Evolutionary conservation across 2,113 vertebrate species (phyloP).

Genomic region (Dermatemys mawii): DNA sequence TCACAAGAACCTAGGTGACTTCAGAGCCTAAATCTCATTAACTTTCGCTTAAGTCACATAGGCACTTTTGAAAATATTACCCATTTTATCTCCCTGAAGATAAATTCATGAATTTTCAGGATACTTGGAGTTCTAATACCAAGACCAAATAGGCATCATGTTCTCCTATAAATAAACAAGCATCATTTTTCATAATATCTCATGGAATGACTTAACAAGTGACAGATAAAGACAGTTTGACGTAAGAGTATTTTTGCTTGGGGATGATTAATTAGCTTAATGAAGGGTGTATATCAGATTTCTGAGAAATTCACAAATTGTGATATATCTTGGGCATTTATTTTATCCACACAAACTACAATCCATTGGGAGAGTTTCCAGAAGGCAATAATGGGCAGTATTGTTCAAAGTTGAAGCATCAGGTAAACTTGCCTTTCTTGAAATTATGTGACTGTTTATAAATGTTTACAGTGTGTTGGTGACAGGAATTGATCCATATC

Average conservation of each 20-base stretch:
- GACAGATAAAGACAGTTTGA: background rate
- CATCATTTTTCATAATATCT: background rate
- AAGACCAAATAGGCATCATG: background rate
- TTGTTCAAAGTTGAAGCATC: background rate
- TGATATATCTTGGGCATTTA: background rate
- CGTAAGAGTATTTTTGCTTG: background rate
- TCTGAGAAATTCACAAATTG: constrained; percentile 7
- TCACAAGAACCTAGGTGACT: background rate
- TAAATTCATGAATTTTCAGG: background rate
- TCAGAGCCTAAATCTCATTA: background rate
- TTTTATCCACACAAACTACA: background rate
- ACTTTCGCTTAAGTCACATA: background rate
- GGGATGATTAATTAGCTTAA: background rate
- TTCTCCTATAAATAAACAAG: background rate
- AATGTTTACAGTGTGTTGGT: background rate
- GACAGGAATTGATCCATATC: constrained; percentile 28
- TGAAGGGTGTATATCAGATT: rapidly evolving
- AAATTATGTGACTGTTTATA: constrained; percentile 3
- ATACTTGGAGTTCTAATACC: background rate
- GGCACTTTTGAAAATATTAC: background rate
- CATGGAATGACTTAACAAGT: background rate
- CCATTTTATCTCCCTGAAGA: background rate
- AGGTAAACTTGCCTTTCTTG: constrained; percentile 40
- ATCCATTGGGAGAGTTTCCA: background rate
- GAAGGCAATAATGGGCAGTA: background rate